Evolutionary conservation across 2,113 vertebrate genomes (phyloP).

Genomic region (Boleophthalmus pectinirostris): DNA sequence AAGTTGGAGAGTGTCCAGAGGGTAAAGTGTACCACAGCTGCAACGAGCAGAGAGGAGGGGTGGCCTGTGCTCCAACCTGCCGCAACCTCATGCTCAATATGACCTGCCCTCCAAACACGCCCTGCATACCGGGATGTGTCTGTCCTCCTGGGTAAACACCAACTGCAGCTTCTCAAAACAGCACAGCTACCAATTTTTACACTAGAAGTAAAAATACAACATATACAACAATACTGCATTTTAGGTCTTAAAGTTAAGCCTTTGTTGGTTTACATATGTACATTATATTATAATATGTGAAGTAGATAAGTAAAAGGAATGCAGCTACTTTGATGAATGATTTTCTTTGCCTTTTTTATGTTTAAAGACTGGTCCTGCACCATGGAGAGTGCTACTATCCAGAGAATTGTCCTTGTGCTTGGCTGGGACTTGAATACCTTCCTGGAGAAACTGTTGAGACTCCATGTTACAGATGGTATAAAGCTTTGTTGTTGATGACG

Average conservation of each 20-base stretch:
- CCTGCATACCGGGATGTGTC: conserved; percentile 91
- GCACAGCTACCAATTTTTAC: background rate
- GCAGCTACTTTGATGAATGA: background rate
- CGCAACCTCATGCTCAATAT: conserved; percentile 97
- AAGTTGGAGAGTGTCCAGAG: conserved; percentile 83
- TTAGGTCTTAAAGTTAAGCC: background rate
- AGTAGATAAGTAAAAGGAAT: background rate
- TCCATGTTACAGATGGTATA: conserved; percentile 92
- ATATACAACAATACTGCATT: background rate
- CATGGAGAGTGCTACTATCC: conserved; percentile 92
- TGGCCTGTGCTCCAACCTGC: conserved; percentile 91
- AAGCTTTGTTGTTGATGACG: background rate
- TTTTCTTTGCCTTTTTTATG: background rate
- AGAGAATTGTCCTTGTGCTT: conserved; percentile 94
- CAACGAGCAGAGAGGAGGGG: conserved; percentile 84
- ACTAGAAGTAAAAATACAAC: background rate
- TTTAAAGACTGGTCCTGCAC: conserved; percentile 88
- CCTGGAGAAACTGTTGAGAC: conserved; percentile 94
- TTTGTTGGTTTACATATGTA: too few species aligned
- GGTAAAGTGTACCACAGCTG: conserved; percentile 96
- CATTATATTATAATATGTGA: background rate
- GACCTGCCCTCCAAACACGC: conserved; percentile 90
- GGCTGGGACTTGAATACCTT: conserved; percentile 94
- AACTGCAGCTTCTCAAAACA: background rate
- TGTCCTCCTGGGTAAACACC: conserved; percentile 87